These are phyloP conservation scores for Pentalonia nigronervosa DNA, from an alignment of 1,140 invertebrate genomes.

Conservation along the genomic window DNA sequence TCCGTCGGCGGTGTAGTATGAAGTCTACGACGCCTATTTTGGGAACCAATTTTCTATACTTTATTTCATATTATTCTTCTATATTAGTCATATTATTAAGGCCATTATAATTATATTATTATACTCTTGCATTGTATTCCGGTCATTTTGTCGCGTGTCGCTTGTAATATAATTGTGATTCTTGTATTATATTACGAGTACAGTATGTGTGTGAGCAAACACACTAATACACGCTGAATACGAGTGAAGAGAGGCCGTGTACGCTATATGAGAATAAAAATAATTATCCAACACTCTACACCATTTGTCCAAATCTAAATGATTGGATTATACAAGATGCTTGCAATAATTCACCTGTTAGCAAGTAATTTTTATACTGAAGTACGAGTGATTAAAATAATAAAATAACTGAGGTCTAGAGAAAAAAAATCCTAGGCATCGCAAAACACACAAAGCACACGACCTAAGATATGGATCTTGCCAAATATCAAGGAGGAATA, in stretches of 20 bases:
- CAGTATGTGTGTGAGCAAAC: background rate
- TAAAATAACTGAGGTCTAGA: background rate
- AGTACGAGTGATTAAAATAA: background rate
- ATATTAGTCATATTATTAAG: background rate
- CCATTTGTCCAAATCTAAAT: background rate
- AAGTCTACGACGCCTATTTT: background rate
- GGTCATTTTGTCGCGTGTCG: background rate
- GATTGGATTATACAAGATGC: background rate
- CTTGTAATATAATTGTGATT: background rate
- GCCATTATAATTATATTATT: background rate
- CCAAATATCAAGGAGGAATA: background rate
- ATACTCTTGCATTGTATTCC: background rate
- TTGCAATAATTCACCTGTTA: too few relatives aligned
- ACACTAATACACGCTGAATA: background rate
- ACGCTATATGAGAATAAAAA: background rate
- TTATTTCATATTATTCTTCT: too few relatives aligned
- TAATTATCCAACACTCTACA: background rate
- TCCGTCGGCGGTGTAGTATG: background rate
- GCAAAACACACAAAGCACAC: background rate
- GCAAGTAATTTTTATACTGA: background rate
- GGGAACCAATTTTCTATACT: background rate
- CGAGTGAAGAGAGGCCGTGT: background rate
- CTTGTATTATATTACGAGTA: background rate
- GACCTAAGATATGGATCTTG: background rate
- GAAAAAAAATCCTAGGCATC: background rate